Evolutionary conservation across 2,797 vertebrate genomes (phyloP), one percentile per base, ranked within the genome.

Genomic region (Parambassis ranga): DNA sequence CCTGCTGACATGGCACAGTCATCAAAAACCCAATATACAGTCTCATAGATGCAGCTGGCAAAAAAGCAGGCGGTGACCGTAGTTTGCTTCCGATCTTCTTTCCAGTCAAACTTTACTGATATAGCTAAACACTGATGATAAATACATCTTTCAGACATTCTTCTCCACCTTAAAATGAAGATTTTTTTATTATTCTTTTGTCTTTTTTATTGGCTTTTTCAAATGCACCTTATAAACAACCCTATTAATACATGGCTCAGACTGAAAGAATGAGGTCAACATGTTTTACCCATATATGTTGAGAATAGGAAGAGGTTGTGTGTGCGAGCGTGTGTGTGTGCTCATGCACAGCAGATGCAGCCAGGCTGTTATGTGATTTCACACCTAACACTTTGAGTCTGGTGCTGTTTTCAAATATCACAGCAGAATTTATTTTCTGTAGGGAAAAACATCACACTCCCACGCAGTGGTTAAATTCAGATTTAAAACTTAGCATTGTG

Each of bases 231-330:
- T 27, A 27, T 20, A 59, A 87, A 83, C 63, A 71, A 61, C 70
- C 73, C 71, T 50, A 41, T 81, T 78, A 83, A 79, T 78, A 41
- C 64, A 47, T 43, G 68, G 53, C 65, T 61, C 36, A 23, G 1
- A 33, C 70, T 90, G 86, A 88, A 88, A 87, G 83, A 90, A 91
- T 85, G 79, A 85, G 87, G 86, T 83, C 86, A 86, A 67, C 86
- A 44, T 74, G 68, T 84, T 82, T 77, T 53, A 70, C 65, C 69
- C 73, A 57, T 63, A 65, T 57, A 63, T 69, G 55, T 8, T 22
- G 44, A 59, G 78, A 68, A 47, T n/a, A 22, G 50, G 26, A 36
- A 65, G 63, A 68, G 42, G 60, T 75, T 49, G 41, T 50, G n/a
- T 44, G 30, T 73, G 59, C 68, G 53, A 42, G 50, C 56, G 41